Conservation (phyloP, 2,113 vertebrate species). For the Burhinus bistriatus region DNA sequence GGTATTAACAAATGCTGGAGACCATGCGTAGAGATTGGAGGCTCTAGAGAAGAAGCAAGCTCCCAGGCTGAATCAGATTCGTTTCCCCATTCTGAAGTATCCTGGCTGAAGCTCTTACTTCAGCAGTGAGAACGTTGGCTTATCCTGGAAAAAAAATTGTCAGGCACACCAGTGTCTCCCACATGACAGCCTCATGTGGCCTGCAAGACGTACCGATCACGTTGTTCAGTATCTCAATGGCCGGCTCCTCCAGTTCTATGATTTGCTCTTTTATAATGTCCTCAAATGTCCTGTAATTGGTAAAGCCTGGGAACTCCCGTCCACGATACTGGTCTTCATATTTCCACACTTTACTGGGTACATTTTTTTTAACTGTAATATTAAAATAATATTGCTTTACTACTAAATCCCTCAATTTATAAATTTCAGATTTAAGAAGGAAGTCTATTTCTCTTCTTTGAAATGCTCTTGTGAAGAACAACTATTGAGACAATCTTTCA, state of each 20-base stretch:
- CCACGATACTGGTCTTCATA: conserved; percentile 81
- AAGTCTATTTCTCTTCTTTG: neutral
- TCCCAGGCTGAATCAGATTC: neutral
- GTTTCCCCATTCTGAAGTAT: neutral
- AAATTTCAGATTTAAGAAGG: neutral
- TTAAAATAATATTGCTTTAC: neutral
- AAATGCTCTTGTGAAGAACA: neutral
- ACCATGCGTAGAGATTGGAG: neutral
- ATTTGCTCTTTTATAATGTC: conserved; percentile 79
- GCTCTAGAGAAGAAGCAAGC: neutral
- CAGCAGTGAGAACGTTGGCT: neutral
- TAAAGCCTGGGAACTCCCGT: conserved; percentile 84
- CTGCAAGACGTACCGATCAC: conserved; percentile 30
- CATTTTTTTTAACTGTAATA: conserved; percentile 58
- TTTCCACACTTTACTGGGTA: conserved; percentile 30
- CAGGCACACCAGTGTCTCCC: neutral
- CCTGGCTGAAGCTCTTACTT: neutral
- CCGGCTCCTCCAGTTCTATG: conserved; percentile 77
- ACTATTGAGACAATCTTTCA: neutral
- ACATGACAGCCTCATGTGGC: neutral
- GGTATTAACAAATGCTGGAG: neutral
- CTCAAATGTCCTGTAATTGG: conserved; percentile 85
- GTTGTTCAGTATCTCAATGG: conserved; percentile 69
- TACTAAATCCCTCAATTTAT: neutral
- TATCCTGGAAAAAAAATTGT: neutral